phyloP scores from a whole-genome alignment of 2,888 invertebrate species.

The Trachelus tabidus region DNA sequence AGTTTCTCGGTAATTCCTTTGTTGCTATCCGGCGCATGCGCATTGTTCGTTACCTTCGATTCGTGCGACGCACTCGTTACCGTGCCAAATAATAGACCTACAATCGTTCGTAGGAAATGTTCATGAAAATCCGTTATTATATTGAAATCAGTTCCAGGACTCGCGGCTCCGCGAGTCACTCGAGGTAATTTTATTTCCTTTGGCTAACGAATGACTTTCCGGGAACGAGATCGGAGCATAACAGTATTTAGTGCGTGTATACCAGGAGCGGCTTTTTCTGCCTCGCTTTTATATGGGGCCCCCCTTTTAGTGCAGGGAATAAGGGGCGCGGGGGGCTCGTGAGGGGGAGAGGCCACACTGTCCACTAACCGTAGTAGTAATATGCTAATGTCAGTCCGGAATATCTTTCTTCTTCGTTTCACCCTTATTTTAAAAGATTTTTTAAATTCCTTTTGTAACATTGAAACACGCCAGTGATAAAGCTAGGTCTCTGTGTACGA shows the following conservation, averaged over 20 bases:
- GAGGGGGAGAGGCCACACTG: neutral
- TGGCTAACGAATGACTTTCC: constrained; percentile 20
- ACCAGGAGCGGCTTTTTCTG: neutral
- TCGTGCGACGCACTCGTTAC: neutral
- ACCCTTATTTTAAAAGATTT: neutral
- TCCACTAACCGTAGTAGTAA: constrained; percentile 1
- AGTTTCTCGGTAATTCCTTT: neutral
- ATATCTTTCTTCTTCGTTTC: neutral
- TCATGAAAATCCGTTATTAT: constrained; percentile 13
- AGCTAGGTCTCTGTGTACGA: constrained; percentile 13
- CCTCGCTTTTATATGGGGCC: neutral
- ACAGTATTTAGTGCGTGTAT: neutral
- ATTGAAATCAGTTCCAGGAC: constrained; percentile 23
- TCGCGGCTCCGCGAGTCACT: constrained; percentile 19
- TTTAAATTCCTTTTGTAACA: constrained; percentile 3
- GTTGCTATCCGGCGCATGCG: neutral
- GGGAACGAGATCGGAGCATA: constrained; percentile 13
- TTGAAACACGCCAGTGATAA: constrained; percentile 19
- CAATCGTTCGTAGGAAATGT: neutral
- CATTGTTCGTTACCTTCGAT: neutral
- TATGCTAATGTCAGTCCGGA: constrained; percentile 14
- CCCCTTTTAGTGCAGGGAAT: neutral
- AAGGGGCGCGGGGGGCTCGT: no score
- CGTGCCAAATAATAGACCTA: neutral
- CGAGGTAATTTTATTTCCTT: constrained; percentile 21